Evolutionary conservation across 2,797 vertebrate species (phyloP).

Genomic region (Todus mexicanus): DNA sequence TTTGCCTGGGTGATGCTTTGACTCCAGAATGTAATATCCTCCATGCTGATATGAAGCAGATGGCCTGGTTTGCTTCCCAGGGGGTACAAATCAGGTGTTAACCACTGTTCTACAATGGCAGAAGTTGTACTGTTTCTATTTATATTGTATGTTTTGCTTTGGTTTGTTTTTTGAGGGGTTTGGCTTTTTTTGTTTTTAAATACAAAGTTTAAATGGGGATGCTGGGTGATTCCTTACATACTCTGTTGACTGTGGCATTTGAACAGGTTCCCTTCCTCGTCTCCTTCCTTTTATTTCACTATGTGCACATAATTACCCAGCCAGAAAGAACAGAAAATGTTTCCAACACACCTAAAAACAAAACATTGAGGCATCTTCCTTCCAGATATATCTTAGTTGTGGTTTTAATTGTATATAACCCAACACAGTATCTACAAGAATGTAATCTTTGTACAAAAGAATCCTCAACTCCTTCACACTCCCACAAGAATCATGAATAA

Average conservation of each 20-base stretch:
- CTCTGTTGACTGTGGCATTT: not conserved
- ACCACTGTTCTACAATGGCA: not conserved
- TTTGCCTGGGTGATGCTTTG: not conserved
- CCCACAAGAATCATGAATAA: not conserved
- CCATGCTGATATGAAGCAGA: not conserved
- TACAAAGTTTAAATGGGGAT: not conserved
- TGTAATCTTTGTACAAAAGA: not conserved
- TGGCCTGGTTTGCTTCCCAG: not conserved
- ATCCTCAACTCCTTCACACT: not conserved
- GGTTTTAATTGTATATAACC: constrained; percentile 25
- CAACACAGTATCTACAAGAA: not conserved
- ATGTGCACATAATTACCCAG: not conserved
- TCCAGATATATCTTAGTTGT: constrained; percentile 19
- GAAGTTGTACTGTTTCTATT: not conserved
- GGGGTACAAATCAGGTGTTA: not conserved
- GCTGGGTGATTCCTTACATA: not conserved
- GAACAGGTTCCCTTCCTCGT: constrained; percentile 1
- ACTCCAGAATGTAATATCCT: not conserved
- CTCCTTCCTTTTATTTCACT: not conserved
- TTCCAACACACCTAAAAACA: constrained; percentile 30
- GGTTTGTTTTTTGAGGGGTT: not conserved
- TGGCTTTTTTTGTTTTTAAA: not conserved
- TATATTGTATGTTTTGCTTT: not conserved
- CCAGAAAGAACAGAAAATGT: constrained; percentile 6
- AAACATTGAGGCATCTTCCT: constrained; percentile 38